Evolutionary conservation across 30 jellyfish, hydroid and myxozoan genomes (phyloP).

Genomic region (Pelagia noctiluca): DNA sequence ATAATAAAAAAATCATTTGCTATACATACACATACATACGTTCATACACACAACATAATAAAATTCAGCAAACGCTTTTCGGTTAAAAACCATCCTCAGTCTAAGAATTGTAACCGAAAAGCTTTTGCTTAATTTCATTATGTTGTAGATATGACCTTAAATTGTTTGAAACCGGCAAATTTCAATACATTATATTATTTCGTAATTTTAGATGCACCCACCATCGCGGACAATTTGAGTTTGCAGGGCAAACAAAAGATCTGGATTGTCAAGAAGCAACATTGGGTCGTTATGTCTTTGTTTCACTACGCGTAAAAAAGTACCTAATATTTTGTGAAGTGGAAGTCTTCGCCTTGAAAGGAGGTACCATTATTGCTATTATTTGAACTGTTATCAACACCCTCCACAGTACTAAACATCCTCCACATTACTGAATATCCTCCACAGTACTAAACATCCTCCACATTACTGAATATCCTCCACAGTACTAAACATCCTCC

Average conservation of each 20-base stretch:
- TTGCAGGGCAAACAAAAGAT: conserved; percentile 52
- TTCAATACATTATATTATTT: background rate
- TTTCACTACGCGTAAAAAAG: conserved; percentile 22
- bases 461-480: no score
- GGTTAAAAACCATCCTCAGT: background rate
- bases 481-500: no score
- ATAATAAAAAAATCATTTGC: no score
- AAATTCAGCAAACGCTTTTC: background rate
- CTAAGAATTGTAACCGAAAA: background rate
- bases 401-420: no score
- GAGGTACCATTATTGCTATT: no score
- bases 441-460: no score
- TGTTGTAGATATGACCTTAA: background rate
- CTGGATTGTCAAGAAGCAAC: conserved; percentile 14
- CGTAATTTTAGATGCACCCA: conserved; percentile 31
- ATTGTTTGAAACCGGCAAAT: background rate
- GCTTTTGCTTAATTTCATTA: background rate
- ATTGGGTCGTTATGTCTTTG: conserved; percentile 50
- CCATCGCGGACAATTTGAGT: conserved; percentile 54
- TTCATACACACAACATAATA: no score
- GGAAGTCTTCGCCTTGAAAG: conserved; percentile 43
- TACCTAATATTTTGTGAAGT: conserved; percentile 53
- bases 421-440: no score
- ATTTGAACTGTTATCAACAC: no score
- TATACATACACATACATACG: no score